Evolutionary conservation across 2,888 invertebrate species (phyloP), one percentile per base, ranked within the genome.

Genomic region (Fabriciana adippe): DNA sequence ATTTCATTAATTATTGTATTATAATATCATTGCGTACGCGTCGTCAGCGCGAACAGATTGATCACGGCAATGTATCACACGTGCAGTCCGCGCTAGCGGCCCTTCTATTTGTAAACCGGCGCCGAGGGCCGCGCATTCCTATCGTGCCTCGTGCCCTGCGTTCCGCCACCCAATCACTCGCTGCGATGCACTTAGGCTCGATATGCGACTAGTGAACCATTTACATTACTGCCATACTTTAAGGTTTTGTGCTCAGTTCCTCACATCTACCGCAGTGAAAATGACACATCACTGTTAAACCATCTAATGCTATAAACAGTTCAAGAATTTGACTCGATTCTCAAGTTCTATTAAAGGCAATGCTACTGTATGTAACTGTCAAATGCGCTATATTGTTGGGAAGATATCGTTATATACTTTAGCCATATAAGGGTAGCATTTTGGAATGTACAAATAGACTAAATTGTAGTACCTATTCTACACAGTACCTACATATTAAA

Each of bases 91-190:
- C 81, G 81, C 86, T 87, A 85, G 88, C 84, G 88, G 90, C 89
- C 90, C 90, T 92, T 92, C 90, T 92, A 91, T 91, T 90, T 91
- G 92, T 92, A 90, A 90, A 89, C 90, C 87, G 90, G 91, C 90
- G 90, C 89, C 89, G 89, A 87, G 88, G 89, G 90, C 89, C 87
- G 85, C 84, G 83, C 92, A 92, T 92, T 91, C 92, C 90, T 80
- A 78, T 85, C 90, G 79, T 87, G 87, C 87, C 88, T 85, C 86
- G 85, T 81, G 81, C 78, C 88, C 88, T 77, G 77, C 75, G 82
- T 85, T 74, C 81, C 80, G 78, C 82, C 79, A 76, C 79, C 79
- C 79, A 77, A 75, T 73, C 76, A 73, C 75, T 76, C 80, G 73
- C 76, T 74, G 74, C 78, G 81, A 76, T 76, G 73, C 75, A 76